Conservation (phyloP, 2,888 invertebrate genomes). For the Folsomia manolachei region DNA sequence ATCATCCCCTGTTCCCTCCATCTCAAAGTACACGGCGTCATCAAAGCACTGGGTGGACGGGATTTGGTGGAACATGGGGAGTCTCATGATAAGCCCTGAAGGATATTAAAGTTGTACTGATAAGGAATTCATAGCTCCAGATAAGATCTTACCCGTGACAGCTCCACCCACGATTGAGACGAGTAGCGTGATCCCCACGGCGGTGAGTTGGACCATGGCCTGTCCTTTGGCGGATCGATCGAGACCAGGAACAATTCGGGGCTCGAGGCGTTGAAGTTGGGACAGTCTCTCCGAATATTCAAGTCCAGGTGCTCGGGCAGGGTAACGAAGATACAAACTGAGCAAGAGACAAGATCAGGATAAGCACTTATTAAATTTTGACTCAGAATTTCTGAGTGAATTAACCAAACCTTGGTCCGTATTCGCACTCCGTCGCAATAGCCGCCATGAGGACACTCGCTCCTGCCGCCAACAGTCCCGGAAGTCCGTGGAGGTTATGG, state of each 20-base stretch:
- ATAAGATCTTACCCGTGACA: neutral
- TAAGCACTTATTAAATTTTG: too few relatives aligned
- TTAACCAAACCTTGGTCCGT: neutral
- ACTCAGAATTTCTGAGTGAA: too few relatives aligned
- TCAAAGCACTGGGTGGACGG: neutral
- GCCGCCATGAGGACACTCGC: neutral
- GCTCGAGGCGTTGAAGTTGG: neutral
- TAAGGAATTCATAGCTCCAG: neutral
- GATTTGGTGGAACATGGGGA: neutral
- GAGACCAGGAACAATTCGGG: neutral
- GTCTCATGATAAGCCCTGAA: neutral
- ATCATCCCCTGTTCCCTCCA: too few relatives aligned
- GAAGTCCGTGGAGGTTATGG: neutral
- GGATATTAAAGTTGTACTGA: neutral
- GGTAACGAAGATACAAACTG: neutral
- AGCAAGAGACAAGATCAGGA: too few relatives aligned
- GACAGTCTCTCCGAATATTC: neutral
- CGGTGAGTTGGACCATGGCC: neutral
- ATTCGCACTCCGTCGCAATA: neutral
- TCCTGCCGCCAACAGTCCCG: neutral
- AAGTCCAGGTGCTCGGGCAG: neutral
- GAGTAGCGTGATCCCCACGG: neutral
- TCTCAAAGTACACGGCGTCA: neutral
- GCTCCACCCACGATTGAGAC: neutral
- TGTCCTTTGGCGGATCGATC: neutral